These are phyloP conservation scores for Heliconius hortense DNA, from an alignment of 2,888 invertebrate species.

Conservation along the genomic window DNA sequence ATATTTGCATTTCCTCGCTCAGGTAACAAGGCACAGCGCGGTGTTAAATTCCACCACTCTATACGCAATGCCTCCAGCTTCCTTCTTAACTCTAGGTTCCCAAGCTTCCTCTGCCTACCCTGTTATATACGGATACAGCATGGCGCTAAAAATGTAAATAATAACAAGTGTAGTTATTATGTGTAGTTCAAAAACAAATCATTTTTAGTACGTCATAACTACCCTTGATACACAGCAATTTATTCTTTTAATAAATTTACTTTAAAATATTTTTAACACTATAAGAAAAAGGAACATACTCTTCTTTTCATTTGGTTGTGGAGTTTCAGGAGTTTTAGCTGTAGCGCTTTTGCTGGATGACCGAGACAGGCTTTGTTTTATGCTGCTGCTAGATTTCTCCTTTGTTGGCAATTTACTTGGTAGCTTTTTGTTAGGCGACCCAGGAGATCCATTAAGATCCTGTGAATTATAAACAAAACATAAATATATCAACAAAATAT, in stretches of 20 bases:
- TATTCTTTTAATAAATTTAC: constrained; percentile 28
- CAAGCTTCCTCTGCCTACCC: too few species aligned
- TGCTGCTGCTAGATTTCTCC: constrained; percentile 73
- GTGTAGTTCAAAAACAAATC: too few species aligned
- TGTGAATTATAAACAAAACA: constrained; percentile 46
- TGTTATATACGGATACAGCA: too few species aligned
- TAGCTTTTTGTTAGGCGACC: constrained; percentile 88
- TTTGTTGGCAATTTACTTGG: constrained; percentile 80
- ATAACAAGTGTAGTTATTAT: too few species aligned
- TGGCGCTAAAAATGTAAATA: too few species aligned
- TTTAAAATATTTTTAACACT: background rate
- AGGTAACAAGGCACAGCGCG: too few species aligned
- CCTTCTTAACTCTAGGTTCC: too few species aligned
- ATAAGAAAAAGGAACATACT: constrained; percentile 71
- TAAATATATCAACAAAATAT: constrained; percentile 14
- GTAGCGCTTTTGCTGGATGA: constrained; percentile 83
- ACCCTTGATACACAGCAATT: background rate
- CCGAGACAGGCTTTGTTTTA: constrained; percentile 79
- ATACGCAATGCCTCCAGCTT: too few species aligned
- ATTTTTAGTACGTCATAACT: too few species aligned
- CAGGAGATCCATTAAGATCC: constrained; percentile 86
- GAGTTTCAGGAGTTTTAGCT: constrained; percentile 87
- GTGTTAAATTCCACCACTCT: too few species aligned
- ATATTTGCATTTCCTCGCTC: too few species aligned
- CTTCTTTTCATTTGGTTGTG: constrained; percentile 84